A percentile compares a stretch with the other conserved stretches of the same genome.
Evolutionary conservation across 2,113 vertebrate genomes (phyloP).

Genomic region (Amazona vittata): DNA sequence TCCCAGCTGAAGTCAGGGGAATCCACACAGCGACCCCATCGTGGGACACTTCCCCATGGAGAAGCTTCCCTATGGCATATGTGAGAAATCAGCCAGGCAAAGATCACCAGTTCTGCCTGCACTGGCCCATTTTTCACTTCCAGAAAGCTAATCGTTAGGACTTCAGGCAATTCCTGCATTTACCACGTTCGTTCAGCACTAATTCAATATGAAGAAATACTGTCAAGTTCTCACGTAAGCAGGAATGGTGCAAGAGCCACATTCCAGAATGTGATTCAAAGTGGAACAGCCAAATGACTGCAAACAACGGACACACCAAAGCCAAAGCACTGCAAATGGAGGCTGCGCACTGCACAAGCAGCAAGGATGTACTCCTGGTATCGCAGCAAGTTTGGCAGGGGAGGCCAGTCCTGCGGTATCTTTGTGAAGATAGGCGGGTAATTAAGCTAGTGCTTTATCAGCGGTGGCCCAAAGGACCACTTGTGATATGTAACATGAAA

Average conservation of each 20-base stretch:
- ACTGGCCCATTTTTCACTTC: constrained; percentile 6
- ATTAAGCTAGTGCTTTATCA: constrained; percentile 27
- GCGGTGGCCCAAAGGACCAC: not conserved
- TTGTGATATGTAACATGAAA: not conserved
- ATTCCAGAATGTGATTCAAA: constrained; percentile 38
- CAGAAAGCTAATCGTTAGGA: constrained; percentile 2
- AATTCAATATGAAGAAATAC: not conserved
- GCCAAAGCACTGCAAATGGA: not conserved
- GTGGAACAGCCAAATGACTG: not conserved
- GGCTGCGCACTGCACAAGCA: not conserved
- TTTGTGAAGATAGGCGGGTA: not conserved
- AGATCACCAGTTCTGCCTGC: not conserved
- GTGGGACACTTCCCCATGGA: fast-evolving
- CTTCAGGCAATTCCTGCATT: constrained; percentile 35
- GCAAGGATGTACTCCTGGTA: not conserved
- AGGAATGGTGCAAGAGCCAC: constrained; percentile 2
- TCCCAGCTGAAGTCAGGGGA: not conserved
- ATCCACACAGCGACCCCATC: fast-evolving
- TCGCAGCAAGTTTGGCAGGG: not conserved
- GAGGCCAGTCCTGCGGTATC: not conserved
- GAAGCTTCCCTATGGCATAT: not conserved
- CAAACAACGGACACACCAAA: fast-evolving
- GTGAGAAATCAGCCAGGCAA: not conserved
- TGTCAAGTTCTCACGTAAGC: not conserved
- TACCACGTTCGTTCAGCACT: not conserved